Conservation (phyloP, 2,888 invertebrate genomes). For the Boloria euphrosyne region DNA sequence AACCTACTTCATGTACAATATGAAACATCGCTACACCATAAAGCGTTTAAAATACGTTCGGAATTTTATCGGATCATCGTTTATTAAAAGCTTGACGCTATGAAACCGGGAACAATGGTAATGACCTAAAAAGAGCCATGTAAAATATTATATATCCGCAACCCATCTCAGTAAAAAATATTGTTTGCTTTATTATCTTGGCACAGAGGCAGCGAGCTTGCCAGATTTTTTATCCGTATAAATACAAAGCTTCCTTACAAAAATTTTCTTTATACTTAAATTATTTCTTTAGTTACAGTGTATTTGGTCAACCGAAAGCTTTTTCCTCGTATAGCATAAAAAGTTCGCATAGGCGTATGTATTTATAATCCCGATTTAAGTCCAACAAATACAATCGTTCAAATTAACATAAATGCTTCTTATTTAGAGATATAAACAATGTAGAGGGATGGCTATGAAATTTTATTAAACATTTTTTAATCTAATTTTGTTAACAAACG, state of each 20-base stretch:
- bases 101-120: not conserved
- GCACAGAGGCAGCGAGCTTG: not conserved
- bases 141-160: not conserved
- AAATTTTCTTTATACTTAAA: too few relatives aligned
- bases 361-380: too few relatives aligned
- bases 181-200: not conserved
- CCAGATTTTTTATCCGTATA: not conserved
- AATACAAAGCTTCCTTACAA: not conserved
- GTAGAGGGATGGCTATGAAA: too few relatives aligned
- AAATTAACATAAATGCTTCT: too few relatives aligned
- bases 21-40: not conserved
- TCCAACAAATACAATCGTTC: too few relatives aligned
- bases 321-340: too few relatives aligned
- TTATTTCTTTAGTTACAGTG: too few relatives aligned
- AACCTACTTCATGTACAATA: not conserved
- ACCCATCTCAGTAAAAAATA: not conserved
- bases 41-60: not conserved
- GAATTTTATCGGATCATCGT: slow-evolving; percentile 3
- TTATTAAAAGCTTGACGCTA: not conserved
- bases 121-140: not conserved
- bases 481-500: too few relatives aligned
- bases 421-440: too few relatives aligned
- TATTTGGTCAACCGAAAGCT: too few relatives aligned
- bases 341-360: too few relatives aligned
- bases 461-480: too few relatives aligned